A percentile compares a stretch with the other conserved stretches of the same genome.
These are phyloP conservation scores for Myotis daubentonii DNA, from an alignment of 2,797 vertebrate species.

Conservation along the genomic window DNA sequence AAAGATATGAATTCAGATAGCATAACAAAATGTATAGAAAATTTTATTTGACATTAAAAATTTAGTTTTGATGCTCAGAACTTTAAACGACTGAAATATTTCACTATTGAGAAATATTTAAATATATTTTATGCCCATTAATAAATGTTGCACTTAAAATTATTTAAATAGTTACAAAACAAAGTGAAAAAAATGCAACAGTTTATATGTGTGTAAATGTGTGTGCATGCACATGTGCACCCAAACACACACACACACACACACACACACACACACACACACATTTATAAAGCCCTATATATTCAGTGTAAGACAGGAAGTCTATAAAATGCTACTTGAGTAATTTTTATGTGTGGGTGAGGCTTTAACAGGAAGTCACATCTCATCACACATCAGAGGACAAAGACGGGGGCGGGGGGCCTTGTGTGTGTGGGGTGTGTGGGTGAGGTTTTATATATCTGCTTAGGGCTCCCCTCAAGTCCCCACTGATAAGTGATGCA, in stretches of 20 bases:
- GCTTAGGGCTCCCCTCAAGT: not conserved
- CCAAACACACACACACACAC: not conserved
- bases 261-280: not conserved
- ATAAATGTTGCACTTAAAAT: not conserved
- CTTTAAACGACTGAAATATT: not conserved
- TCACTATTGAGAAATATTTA: not conserved
- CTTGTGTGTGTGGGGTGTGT: not conserved
- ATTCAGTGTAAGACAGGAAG: not conserved
- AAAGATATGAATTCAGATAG: not conserved
- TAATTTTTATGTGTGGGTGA: not conserved
- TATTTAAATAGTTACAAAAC: constrained; percentile 16
- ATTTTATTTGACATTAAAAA: not conserved
- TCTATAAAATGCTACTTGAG: not conserved
- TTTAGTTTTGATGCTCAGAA: not conserved
- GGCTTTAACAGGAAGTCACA: not conserved
- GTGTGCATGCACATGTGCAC: not conserved
- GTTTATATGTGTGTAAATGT: not conserved
- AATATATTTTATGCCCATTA: not conserved
- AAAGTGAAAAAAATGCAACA: not conserved
- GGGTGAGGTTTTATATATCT: not conserved
- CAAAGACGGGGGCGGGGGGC: not conserved
- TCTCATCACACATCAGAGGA: not conserved
- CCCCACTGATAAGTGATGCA: not conserved
- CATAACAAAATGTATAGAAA: not conserved
- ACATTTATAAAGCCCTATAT: not conserved